Evolutionary conservation across 2,113 vertebrate species (phyloP).

Genomic region (Coptodon bakossiorum): DNA sequence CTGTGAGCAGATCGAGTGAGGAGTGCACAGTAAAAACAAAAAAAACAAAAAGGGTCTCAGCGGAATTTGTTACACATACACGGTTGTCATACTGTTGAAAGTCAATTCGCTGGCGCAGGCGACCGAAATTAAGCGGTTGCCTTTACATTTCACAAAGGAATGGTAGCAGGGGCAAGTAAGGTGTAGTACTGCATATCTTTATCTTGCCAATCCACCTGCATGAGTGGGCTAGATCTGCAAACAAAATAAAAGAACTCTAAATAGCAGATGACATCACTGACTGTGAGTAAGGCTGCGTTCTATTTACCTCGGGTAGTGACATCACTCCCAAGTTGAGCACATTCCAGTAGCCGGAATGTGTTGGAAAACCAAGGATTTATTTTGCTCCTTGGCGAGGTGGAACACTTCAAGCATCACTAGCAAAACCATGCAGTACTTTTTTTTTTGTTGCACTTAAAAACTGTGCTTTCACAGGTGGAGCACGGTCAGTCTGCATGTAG

Average conservation of each 20-base stretch:
- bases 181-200: neutral
- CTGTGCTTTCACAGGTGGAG: neutral
- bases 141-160: neutral
- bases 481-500: neutral
- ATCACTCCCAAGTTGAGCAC: neutral
- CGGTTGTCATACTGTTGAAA: neutral
- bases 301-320: neutral
- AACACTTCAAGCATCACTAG: neutral
- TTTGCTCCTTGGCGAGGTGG: neutral
- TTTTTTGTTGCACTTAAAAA: neutral
- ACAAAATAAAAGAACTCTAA: conserved; percentile 9
- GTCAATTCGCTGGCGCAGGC: neutral
- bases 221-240: neutral
- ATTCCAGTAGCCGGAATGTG: neutral
- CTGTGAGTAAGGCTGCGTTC: neutral
- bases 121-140: neutral
- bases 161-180: neutral
- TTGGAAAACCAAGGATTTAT: neutral
- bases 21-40: neutral
- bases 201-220: neutral
- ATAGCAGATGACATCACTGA: conserved; percentile 10
- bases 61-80: neutral
- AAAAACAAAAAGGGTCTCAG: conserved; percentile 4
- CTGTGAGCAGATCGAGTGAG: neutral
- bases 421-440: neutral